Percentiles rank a stretch among this genome's conserved stretches.
phyloP scores from a whole-genome alignment of 2,797 vertebrate genomes.

The Typhlichthys subterraneus region DNA sequence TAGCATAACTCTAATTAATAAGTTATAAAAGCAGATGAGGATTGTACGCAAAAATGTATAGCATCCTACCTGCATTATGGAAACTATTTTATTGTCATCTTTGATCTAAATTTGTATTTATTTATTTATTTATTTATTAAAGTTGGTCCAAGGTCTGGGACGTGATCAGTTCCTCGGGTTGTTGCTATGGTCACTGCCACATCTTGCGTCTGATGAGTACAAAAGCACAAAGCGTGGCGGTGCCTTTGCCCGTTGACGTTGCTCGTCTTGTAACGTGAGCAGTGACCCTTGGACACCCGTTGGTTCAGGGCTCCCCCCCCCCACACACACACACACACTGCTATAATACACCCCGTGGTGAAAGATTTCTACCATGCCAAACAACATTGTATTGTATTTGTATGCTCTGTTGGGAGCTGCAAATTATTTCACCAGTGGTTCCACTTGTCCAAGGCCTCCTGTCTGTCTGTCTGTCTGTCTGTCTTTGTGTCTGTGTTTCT shows the following conservation, averaged over 20 bases:
- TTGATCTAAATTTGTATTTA: constrained; percentile 2
- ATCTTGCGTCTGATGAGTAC: not conserved
- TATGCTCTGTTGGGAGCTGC: constrained; percentile 5
- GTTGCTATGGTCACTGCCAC: not conserved
- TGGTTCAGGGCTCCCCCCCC: too few species aligned
- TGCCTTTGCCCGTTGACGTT: not conserved
- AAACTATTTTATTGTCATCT: constrained; percentile 20
- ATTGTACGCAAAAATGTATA: not conserved
- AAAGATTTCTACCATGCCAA: too few species aligned
- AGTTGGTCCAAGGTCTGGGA: not conserved
- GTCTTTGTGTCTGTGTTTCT: not conserved
- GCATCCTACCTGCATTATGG: not conserved
- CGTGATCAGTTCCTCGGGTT: not conserved
- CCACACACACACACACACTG: too few species aligned
- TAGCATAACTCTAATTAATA: constrained; percentile 69
- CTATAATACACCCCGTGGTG: constrained; percentile 1
- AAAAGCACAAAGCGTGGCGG: too few species aligned
- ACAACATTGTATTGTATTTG: not conserved
- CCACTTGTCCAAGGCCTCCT: constrained; percentile 5
- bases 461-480: not conserved
- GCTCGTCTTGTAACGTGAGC: constrained; percentile 31
- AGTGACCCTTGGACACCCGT: constrained; percentile 36
- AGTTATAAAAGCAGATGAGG: constrained; percentile 70
- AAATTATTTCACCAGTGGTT: constrained; percentile 24
- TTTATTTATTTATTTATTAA: not conserved